Percentiles rank a stretch among this genome's conserved stretches.
These are phyloP conservation scores for Picathartes gymnocephalus DNA, from an alignment of 2,113 vertebrate species.

Conservation along the genomic window DNA sequence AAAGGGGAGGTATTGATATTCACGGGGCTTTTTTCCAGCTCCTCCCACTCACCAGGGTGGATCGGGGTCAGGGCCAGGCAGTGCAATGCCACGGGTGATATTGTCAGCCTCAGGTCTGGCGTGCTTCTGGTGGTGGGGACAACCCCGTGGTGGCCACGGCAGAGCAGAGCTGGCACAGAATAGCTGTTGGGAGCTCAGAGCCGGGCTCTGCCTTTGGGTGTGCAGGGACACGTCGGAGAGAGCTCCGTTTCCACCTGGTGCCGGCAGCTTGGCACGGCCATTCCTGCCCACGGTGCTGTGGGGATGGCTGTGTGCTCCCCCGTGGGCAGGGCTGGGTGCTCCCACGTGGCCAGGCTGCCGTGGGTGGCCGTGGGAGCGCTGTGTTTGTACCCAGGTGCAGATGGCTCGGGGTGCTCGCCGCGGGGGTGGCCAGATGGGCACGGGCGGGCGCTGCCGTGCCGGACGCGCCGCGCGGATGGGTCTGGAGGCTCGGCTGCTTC, in stretches of 20 bases:
- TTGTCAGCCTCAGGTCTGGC: background rate
- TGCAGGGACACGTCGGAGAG: background rate
- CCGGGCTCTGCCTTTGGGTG: background rate
- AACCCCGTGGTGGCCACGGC: background rate
- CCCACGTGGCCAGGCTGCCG: background rate
- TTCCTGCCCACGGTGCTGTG: background rate
- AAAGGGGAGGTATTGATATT: background rate
- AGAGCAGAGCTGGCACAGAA: background rate
- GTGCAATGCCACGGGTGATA: fast-evolving
- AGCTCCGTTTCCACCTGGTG: background rate
- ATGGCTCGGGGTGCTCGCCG: background rate
- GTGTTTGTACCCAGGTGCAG: background rate
- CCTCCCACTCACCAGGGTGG: background rate
- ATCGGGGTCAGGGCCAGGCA: background rate
- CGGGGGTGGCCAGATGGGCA: background rate
- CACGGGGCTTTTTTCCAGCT: background rate
- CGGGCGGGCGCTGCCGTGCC: background rate
- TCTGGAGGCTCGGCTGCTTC: background rate
- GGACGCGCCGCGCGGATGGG: fast-evolving
- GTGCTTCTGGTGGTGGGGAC: background rate
- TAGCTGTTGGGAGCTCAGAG: background rate
- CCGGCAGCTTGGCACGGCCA: background rate
- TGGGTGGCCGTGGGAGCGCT: background rate
- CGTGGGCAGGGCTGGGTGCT: background rate
- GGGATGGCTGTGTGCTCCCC: background rate